phyloP scores from a whole-genome alignment of 2,113 vertebrate species.

The Cervus canadensis region DNA sequence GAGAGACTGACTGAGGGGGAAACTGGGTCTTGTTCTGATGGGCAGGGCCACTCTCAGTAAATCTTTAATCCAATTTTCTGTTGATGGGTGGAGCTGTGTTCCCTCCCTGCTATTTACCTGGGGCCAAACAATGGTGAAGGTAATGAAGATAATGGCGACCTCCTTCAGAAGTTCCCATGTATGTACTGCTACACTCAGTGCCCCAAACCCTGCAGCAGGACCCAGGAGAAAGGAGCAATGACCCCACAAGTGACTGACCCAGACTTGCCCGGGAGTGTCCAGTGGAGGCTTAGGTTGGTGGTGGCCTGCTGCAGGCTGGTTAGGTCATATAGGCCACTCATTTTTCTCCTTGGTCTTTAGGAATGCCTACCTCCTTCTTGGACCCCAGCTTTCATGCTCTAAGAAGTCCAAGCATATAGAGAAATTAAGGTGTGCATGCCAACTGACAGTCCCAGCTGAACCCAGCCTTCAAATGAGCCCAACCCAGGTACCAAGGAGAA shows the following conservation, averaged over 20 bases:
- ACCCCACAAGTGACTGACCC: background rate
- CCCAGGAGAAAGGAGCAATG: background rate
- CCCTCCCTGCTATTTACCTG: background rate
- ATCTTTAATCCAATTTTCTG: background rate
- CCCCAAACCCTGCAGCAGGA: background rate
- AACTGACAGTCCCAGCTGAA: background rate
- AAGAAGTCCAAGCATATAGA: background rate
- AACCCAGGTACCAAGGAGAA: background rate
- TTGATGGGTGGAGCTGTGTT: background rate
- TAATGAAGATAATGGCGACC: background rate
- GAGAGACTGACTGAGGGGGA: background rate
- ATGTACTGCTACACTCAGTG: background rate
- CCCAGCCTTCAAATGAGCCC: background rate
- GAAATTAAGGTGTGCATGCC: background rate
- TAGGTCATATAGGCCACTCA: background rate
- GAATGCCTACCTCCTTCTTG: background rate
- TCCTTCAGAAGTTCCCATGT: background rate
- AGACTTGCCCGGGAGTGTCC: background rate
- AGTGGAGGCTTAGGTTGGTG: background rate
- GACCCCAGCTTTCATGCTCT: background rate
- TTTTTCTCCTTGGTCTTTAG: background rate
- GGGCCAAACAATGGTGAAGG: background rate
- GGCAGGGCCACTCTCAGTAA: background rate
- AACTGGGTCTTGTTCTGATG: background rate
- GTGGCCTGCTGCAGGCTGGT: background rate